Percentiles rank a stretch among this genome's conserved stretches.
Conservation (phyloP, 2,888 invertebrate species). For the Phalera bucephala region DNA sequence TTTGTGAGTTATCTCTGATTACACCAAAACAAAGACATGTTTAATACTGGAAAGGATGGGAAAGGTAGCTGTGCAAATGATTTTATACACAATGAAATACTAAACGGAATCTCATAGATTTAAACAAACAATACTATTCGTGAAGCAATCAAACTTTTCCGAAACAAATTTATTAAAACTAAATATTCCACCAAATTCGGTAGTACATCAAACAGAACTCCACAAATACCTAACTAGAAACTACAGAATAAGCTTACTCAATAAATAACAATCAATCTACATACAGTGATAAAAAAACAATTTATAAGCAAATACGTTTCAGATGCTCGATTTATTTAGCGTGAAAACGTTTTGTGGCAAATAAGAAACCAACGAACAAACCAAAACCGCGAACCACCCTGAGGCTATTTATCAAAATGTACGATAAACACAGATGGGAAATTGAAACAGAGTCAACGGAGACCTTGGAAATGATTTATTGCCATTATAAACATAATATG, state of each 20-base stretch:
- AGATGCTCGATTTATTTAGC: constrained; percentile 74
- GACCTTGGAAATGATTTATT: constrained; percentile 76
- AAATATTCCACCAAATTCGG: constrained; percentile 15
- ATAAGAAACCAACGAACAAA: constrained; percentile 60
- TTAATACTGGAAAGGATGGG: too few species aligned
- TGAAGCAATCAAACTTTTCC: neutral
- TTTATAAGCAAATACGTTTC: constrained; percentile 66
- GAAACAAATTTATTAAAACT: neutral
- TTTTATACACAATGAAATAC: too few species aligned
- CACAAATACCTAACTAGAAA: constrained; percentile 21
- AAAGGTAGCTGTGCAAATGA: too few species aligned
- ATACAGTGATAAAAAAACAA: constrained; percentile 63
- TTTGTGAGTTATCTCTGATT: too few species aligned
- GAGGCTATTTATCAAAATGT: constrained; percentile 77
- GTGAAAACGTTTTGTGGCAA: constrained; percentile 60
- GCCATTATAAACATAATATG: constrained; percentile 77
- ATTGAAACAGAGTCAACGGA: constrained; percentile 78
- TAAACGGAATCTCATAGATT: too few species aligned
- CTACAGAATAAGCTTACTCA: constrained; percentile 49
- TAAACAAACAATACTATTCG: too few species aligned
- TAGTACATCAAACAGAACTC: constrained; percentile 5
- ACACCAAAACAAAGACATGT: too few species aligned
- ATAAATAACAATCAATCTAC: constrained; percentile 67
- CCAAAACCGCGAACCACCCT: constrained; percentile 59
- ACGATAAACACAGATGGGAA: constrained; percentile 79